phyloP scores from a whole-genome alignment of 1,140 invertebrate species.

The Ceratina australensis region DNA sequence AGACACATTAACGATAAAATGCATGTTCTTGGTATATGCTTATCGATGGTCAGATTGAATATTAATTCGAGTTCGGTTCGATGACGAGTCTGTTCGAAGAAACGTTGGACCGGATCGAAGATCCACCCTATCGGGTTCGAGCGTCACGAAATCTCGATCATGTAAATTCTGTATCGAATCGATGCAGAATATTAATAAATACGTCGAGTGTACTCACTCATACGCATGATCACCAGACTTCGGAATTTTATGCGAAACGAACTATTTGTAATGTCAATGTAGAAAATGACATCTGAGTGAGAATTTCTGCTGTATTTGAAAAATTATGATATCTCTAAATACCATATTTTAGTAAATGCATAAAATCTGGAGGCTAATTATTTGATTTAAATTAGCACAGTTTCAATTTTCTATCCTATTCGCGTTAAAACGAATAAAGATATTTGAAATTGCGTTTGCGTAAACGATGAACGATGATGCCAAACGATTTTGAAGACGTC shows the following conservation, averaged over 20 bases:
- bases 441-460: no score
- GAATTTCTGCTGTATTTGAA: no score
- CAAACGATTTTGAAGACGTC: background rate
- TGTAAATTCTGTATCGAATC: background rate
- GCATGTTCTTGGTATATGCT: constrained; percentile 63
- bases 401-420: no score
- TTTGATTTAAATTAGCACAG: no score
- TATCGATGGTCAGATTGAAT: constrained; percentile 65
- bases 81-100: constrained; percentile 40
- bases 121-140: constrained; percentile 17
- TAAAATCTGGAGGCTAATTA: no score
- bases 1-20: constrained; percentile 59
- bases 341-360: no score
- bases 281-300: no score
- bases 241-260: no score
- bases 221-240: no score
- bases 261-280: no score
- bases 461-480: background rate
- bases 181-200: background rate
- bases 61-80: constrained; percentile 55
- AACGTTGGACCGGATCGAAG: constrained; percentile 41
- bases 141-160: constrained; percentile 18
- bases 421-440: no score
- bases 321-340: no score
- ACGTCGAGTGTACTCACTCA: background rate